phyloP scores from a whole-genome alignment of 23 tunicate species.

The Phallusia fumigata region DNA sequence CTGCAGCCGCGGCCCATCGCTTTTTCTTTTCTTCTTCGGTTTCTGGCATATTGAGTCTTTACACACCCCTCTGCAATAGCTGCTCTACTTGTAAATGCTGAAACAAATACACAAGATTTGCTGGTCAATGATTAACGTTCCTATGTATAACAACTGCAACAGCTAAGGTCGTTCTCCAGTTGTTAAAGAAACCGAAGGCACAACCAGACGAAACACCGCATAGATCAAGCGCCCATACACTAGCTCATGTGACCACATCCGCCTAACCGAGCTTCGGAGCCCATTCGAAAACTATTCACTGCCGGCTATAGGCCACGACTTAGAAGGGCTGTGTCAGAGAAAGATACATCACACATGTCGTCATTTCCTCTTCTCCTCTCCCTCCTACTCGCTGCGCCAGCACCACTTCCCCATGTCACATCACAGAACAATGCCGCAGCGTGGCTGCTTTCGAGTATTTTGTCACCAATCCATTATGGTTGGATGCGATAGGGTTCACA shows the following conservation, averaged over 20 bases:
- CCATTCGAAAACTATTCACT: slow-evolving; percentile 6
- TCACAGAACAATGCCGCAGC: neutral
- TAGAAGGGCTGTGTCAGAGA: neutral
- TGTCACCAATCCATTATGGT: too few relatives aligned
- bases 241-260: neutral
- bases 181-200: too few relatives aligned
- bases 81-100: neutral
- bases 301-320: neutral
- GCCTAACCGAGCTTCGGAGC: neutral
- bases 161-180: neutral
- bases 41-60: slow-evolving; percentile 60
- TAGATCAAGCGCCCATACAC: too few relatives aligned
- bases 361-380: slow-evolving; percentile 13
- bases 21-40: slow-evolving; percentile 75
- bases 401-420: slow-evolving; percentile 11
- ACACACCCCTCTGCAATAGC: neutral
- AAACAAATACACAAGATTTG: neutral
- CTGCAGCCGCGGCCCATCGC: slow-evolving; percentile 68
- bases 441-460: too few relatives aligned
- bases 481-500: too few relatives aligned
- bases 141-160: neutral
- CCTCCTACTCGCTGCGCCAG: neutral
- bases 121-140: neutral
- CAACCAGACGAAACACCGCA: too few relatives aligned
- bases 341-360: neutral